Conservation (phyloP, 2,888 invertebrate genomes). For the Epinotia demarniana region DNA sequence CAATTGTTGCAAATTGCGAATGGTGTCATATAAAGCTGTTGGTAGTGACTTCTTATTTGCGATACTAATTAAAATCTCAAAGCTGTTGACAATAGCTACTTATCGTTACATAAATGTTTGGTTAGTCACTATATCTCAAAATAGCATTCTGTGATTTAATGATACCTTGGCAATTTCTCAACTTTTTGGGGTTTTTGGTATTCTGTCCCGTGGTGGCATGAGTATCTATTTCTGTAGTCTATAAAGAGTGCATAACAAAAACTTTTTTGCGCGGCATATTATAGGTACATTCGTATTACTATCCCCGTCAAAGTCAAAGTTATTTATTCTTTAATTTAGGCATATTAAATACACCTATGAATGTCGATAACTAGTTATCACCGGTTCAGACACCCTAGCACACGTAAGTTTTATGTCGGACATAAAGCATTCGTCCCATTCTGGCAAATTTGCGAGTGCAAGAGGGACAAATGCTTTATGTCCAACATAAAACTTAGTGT, state of each 20-base stretch:
- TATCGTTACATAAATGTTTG: conserved; percentile 50
- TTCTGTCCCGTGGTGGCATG: conserved; percentile 17
- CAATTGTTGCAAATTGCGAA: conserved; percentile 54
- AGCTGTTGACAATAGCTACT: conserved; percentile 44
- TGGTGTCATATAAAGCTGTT: conserved; percentile 48
- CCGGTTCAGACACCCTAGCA: no score
- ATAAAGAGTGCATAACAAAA: background rate
- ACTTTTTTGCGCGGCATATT: no score
- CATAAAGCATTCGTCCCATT: no score
- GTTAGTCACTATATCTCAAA: conserved; percentile 57
- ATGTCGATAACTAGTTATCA: no score
- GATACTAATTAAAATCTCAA: conserved; percentile 25
- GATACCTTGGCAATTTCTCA: conserved; percentile 72
- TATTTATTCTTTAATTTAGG: no score
- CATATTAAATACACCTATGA: no score
- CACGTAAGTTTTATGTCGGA: no score
- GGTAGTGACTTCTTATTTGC: conserved; percentile 53
- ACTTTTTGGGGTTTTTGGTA: conserved; percentile 63
- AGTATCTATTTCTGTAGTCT: background rate
- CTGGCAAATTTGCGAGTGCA: no score
- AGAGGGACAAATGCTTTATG: no score
- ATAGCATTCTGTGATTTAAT: conserved; percentile 75
- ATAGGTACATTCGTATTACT: no score
- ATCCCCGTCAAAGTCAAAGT: no score
- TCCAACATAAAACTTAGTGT: no score